Conservation (phyloP, 2,797 vertebrate genomes). For the Molossus alvarezi region DNA sequence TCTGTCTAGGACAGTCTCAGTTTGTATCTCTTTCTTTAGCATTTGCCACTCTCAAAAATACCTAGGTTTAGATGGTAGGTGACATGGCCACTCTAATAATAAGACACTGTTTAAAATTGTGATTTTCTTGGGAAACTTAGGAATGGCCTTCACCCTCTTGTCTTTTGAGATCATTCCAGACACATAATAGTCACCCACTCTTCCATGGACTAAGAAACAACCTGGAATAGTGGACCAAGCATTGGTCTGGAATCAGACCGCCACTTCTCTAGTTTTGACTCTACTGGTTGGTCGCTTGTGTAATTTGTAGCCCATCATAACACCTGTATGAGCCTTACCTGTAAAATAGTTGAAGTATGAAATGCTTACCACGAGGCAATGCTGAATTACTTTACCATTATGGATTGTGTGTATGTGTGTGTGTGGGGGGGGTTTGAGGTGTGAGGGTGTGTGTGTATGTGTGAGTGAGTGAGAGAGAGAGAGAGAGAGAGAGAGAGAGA, state of each 20-base stretch:
- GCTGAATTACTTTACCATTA: not conserved
- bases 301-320: not conserved
- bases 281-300: not conserved
- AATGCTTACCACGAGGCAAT: not conserved
- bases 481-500: not conserved
- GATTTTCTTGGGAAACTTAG: not conserved
- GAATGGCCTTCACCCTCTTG: not conserved
- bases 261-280: not conserved
- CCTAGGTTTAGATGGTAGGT: not conserved
- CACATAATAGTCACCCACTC: rapidly evolving
- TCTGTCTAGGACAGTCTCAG: not conserved
- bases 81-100: not conserved
- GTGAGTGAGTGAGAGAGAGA: not conserved
- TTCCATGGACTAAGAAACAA: not conserved
- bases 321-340: not conserved
- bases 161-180: not conserved
- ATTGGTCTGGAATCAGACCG: not conserved
- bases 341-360: not conserved
- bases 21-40: not conserved
- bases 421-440: not conserved
- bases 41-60: not conserved
- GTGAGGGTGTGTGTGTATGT: not conserved
- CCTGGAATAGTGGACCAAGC: too few relatives aligned
- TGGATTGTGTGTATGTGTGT: not conserved
- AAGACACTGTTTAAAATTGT: not conserved